Base-by-base conservation (phyloP, 2,888 invertebrate species). In the Ischnus inquisitorius region DNA sequence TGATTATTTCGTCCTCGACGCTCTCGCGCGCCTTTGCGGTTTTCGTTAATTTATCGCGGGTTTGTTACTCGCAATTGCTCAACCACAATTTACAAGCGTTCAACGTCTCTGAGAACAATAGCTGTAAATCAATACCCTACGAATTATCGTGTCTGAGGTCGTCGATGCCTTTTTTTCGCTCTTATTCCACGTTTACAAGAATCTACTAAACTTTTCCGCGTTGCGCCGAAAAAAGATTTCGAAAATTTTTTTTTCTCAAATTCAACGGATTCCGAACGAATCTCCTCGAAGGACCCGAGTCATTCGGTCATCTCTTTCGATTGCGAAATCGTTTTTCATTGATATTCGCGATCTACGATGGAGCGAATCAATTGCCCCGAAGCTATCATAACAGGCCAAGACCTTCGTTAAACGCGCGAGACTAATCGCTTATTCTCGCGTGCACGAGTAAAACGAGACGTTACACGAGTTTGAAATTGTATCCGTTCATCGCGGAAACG, bases 1-100 rank as follows among this genome's bases (percentile, higher is more conserved):
- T 67, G 60, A 62, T 76, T 71, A 48, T 51, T 74, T 69, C 77
- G 81, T 80, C 74, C 77, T 84, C 60, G 71, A 46, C 12, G 28
- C 25, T 74, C 43, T 74, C 48, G 39, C 39, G 54, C n/a, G n/a
- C n/a, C 34, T 64, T 67, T 77, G 83, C 77, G 79, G 83, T 72
- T 51, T 79, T 60, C 64, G 28, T 80, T 80, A 74, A 74, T 84
- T 84, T 74, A 77, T 83, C n/a, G 46, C 68, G 43, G 41, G 43
- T 34, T 41, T 64, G 62, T 75, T 19, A 22, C 16, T 67, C 5
- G 79, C 67, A 46, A 67, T 80, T 60, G 25, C 4, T 4, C 41
- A n/a, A 41, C 48, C 14, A 25, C 39, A 48, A 74, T 77, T 77
- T 77, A 74, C 46, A 25, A 48, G n/a, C 48, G 25, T 19, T 39